phyloP scores from a whole-genome alignment of 37 sponge, comb jelly and placozoan species.

The Spongilla lacustris region DNA sequence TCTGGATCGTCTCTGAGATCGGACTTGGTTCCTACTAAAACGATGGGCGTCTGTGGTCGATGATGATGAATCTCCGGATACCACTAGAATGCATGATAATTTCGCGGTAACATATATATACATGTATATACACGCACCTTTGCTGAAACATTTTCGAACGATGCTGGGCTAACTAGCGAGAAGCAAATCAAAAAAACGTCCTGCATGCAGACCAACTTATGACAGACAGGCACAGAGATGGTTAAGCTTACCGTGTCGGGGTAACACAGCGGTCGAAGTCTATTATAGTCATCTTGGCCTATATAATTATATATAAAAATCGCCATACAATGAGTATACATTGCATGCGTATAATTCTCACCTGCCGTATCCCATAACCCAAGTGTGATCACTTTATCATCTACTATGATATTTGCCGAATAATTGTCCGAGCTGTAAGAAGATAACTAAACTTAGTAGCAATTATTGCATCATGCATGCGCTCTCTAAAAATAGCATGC shows the following conservation, averaged over 20 bases:
- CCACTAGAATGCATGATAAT: constrained; percentile 22
- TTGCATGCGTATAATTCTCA: neutral
- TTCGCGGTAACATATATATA: too few relatives aligned
- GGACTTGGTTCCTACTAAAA: constrained; percentile 63
- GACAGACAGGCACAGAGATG: neutral
- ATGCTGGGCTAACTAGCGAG: neutral
- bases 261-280: neutral
- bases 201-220: neutral
- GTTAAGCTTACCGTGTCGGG: neutral
- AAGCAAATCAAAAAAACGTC: neutral
- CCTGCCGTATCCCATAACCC: neutral
- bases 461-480: neutral
- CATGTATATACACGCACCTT: neutral
- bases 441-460: neutral
- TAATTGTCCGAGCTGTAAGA: neutral
- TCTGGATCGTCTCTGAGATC: constrained; percentile 55
- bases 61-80: constrained; percentile 55
- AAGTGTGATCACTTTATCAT: neutral
- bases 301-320: neutral
- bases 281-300: neutral
- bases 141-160: neutral
- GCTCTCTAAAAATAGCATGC: neutral
- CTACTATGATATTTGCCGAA: neutral
- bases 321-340: too few relatives aligned
- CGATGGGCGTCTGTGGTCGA: constrained; percentile 58